These are phyloP conservation scores for Athrips mouffetella DNA, from an alignment of 2,888 invertebrate species.

Conservation along the genomic window DNA sequence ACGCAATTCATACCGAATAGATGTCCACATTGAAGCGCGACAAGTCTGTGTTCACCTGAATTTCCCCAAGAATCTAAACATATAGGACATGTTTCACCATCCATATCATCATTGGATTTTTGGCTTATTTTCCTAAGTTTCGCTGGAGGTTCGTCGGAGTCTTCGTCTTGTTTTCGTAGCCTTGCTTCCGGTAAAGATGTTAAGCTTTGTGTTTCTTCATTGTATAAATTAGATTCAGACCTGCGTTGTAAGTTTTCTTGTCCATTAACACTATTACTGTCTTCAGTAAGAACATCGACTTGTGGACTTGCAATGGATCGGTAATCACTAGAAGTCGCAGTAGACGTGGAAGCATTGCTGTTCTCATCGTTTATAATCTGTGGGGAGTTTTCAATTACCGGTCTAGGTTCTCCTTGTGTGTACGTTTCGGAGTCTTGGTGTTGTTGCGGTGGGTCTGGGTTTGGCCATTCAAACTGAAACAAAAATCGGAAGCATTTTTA, in stretches of 20 bases:
- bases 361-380: conserved; percentile 20
- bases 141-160: conserved; percentile 44
- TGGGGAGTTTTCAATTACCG: not conserved
- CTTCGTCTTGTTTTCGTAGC: conserved; percentile 18
- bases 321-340: conserved; percentile 14
- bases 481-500: not conserved
- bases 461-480: not conserved
- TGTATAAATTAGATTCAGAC: conserved; percentile 4
- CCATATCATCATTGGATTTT: conserved; percentile 66
- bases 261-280: not conserved
- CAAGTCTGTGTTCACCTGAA: conserved; percentile 90
- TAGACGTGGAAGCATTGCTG: conserved; percentile 26
- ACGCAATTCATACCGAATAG: conserved; percentile 92
- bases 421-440: conserved; percentile 21
- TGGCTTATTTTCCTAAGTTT: conserved; percentile 49
- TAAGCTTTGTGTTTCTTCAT: conserved; percentile 34
- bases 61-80: conserved; percentile 94
- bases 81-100: conserved; percentile 89
- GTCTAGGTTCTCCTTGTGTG: conserved; percentile 7
- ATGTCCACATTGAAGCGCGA: conserved; percentile 95
- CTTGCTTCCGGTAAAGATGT: conserved; percentile 30
- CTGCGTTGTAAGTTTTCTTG: not conserved
- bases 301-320: not conserved
- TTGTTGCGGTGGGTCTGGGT: not conserved
- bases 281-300: not conserved